A percentile compares a stretch with the other conserved stretches of the same genome.
Evolutionary conservation across 2,113 vertebrate genomes (phyloP).

Genomic region (Chaetodon trifascialis): DNA sequence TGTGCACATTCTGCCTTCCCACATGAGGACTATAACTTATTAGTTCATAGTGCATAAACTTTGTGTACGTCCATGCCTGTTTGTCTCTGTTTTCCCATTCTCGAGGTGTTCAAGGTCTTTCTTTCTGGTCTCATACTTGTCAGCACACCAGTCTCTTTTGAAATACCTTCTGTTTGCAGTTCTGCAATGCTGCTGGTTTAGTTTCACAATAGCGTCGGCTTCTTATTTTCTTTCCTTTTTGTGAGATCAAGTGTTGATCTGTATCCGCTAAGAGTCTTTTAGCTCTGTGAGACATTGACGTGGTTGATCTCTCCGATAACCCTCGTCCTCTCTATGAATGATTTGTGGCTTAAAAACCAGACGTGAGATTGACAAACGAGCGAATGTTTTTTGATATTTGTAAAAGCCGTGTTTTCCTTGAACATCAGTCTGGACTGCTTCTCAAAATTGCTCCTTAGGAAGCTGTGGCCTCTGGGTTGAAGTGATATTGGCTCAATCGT

Average conservation of each 20-base stretch:
- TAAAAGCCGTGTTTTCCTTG: not conserved
- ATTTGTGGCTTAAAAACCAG: not conserved
- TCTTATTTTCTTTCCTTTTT: conserved; percentile 25
- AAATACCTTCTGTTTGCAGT: conserved; percentile 6
- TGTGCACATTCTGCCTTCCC: not conserved
- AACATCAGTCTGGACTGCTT: not conserved
- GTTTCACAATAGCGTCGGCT: not conserved
- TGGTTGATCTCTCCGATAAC: conserved; percentile 14
- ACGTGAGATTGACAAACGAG: not conserved
- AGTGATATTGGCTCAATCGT: not conserved
- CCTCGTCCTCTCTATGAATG: not conserved
- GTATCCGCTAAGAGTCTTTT: conserved; percentile 16
- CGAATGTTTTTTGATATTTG: not conserved
- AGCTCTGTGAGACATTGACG: not conserved
- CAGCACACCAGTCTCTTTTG: not conserved
- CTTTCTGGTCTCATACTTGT: not conserved
- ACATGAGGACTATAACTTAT: conserved; percentile 4
- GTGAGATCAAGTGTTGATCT: conserved; percentile 34
- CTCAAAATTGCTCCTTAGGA: not conserved
- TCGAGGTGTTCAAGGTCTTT: not conserved
- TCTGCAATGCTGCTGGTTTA: not conserved
- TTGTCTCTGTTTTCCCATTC: conserved; percentile 27
- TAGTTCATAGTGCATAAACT: not conserved
- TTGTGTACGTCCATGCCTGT: not conserved
- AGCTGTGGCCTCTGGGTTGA: not conserved